These are phyloP conservation scores for Hypena proboscidalis DNA, from an alignment of 2,888 invertebrate species.

Conservation along the genomic window DNA sequence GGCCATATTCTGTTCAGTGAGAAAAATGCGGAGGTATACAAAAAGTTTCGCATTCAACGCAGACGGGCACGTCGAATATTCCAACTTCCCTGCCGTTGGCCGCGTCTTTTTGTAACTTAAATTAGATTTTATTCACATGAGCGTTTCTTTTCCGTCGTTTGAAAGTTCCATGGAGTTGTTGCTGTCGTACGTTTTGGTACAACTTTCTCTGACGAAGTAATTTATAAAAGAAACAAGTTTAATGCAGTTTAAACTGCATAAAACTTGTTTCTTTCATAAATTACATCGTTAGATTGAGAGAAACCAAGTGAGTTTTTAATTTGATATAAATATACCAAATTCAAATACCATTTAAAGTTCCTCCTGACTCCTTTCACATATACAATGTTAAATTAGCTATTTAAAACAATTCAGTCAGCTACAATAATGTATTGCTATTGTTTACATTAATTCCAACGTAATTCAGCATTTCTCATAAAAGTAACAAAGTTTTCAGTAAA, in stretches of 20 bases:
- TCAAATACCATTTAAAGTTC: too few relatives aligned
- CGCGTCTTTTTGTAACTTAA: conserved; percentile 33
- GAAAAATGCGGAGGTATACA: conserved; percentile 10
- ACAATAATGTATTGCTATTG: too few relatives aligned
- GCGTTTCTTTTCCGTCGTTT: conserved; percentile 22
- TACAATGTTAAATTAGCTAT: too few relatives aligned
- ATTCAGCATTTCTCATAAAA: too few relatives aligned
- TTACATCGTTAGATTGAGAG: too few relatives aligned
- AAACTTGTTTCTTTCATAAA: too few relatives aligned
- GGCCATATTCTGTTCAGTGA: conserved; percentile 16
- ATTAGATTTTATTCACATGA: conserved; percentile 33
- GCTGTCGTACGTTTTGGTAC: conserved; percentile 1
- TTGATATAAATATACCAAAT: too few relatives aligned
- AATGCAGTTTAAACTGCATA: too few relatives aligned
- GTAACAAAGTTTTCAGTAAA: background rate
- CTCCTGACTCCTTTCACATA: too few relatives aligned
- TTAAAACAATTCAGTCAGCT: too few relatives aligned
- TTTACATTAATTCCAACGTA: too few relatives aligned
- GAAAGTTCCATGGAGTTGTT: conserved; percentile 28
- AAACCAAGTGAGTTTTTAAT: too few relatives aligned
- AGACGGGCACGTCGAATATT: conserved; percentile 18
- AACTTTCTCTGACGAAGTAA: background rate
- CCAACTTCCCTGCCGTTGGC: conserved; percentile 19
- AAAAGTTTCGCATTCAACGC: conserved; percentile 14
- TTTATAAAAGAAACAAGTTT: background rate